Base-by-base conservation (phyloP, 2,797 vertebrate genomes). In the Gymnodraco acuticeps region DNA sequence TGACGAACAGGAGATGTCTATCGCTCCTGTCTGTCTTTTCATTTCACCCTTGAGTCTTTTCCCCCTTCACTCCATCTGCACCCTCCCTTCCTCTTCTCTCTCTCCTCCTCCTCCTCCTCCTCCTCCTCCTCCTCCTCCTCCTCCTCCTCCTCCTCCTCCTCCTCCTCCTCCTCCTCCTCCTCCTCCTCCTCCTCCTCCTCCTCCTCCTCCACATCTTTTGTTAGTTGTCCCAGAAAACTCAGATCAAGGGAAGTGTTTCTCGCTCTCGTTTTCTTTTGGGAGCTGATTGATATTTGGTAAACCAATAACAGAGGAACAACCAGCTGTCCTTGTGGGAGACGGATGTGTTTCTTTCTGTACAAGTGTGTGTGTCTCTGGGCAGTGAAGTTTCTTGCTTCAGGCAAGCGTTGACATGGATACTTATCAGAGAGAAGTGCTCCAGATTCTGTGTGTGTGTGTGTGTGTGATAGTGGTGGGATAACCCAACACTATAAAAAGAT, bases 401-500 rank as follows among this genome's bases (percentile, higher is more conserved):
- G 80, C 83, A 17, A 75, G 70, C 0, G 11, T 48, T 77, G 87
- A 84, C 85, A 83, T 85, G 89, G 88, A 79, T 68, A 73, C 82
- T 81, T 87, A 82, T 88, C 78, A 79, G 74, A 88, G 80, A 85
- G 64, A 84, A 81, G 63, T 81, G 83, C 73, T 86, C 78, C 82
- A 86, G 76, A 88, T 80, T 79, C 13, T 67, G 46, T 66, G 41
- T 74, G 62, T 64, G 65, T 64, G 27, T 27, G 27, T 27, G 4
- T 27, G 27, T 3, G 23, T 23, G 75, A 74, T 58, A 64, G 80
- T 64, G 56, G 74, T 5, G 17, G 81, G 81, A 86, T 81, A 83
- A 76, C 80, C 79, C 77, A 61, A 64, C 0, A 33, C 88, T 89
- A 89, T 86, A 87, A 91, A 94, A 91, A 94, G 62, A 88, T 80